Evolutionary conservation across 2,888 invertebrate genomes (phyloP), one percentile per base, ranked within the genome.

Genomic region (Lymantria monacha): DNA sequence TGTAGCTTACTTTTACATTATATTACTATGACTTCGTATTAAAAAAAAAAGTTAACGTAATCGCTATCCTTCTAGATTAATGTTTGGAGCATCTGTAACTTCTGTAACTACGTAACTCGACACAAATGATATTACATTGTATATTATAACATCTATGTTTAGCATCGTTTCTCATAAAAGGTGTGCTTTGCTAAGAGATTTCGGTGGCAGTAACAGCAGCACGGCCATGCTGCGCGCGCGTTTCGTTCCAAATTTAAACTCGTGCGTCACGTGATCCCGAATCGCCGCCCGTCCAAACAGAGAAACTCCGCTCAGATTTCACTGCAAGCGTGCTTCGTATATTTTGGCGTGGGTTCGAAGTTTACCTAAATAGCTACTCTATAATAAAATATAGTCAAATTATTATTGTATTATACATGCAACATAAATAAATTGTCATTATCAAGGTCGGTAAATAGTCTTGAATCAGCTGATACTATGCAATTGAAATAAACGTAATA

Each of bases 291-390:
- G 90, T 88, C 90, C 91, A 91, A 90, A 91, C 88, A 83, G 84
- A 91, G 90, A 89, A 89, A 90, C 87, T 79, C 86, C 81, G 68
- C 88, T 91, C 90, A 72, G 76, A 87, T 91, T 91, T 89, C 90
- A 90, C 72, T 82, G 79, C 80, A 77, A 62, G 70, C 74, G 59
- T 63, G 69, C 71, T 66, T 61, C 63, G 56, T 66, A 64, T 67
- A 71, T 70, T 76, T 77, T 70, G 72, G 73, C 78, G 71, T 70
- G 64, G 63, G 63, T 69, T 61, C 57, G 41, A 55, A 60, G 54
- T 53, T 56, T 57, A 61, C 47, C 44, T 55, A 57, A 46, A 57
- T 55, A 46, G 51, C 54, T 60, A 47, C 41, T 51, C 33, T 46
- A 54, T 41, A 43, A 30, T 42, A 43, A 31, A 46, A 53, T 57